These are phyloP conservation scores for Latrodectus geometricus DNA, from an alignment of 1,140 invertebrate species.

Conservation along the genomic window DNA sequence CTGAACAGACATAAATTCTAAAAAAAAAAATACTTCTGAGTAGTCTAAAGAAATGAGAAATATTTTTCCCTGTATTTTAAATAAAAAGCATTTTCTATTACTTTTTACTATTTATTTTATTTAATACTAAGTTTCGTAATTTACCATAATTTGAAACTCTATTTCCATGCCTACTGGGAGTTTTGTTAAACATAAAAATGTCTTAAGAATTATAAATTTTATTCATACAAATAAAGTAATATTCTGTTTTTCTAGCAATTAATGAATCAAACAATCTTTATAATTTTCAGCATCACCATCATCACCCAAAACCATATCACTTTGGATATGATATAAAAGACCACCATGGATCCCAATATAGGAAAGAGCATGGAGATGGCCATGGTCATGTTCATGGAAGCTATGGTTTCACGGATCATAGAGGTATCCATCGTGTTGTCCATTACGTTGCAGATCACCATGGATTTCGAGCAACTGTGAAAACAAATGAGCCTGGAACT, in stretches of 20 bases:
- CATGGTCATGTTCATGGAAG: constrained; percentile 44
- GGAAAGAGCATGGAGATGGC: constrained; percentile 57
- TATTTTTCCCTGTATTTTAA: too few species aligned
- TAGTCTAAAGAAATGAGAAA: too few species aligned
- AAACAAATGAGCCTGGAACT: too few species aligned
- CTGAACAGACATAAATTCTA: too few species aligned
- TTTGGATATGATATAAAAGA: constrained; percentile 48
- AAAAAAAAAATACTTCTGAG: too few species aligned
- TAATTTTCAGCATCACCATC: constrained; percentile 5
- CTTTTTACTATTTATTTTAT: too few species aligned
- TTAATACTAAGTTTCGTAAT: too few species aligned
- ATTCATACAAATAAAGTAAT: neutral
- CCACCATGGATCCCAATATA: constrained; percentile 24
- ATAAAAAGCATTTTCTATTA: too few species aligned
- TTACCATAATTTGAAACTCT: too few species aligned
- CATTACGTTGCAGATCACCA: constrained; percentile 62
- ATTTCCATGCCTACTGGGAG: neutral
- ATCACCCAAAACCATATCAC: constrained; percentile 55
- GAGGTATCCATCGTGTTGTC: constrained; percentile 58
- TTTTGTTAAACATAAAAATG: neutral
- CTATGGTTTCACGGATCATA: constrained; percentile 46
- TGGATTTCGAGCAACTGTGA: constrained; percentile 62
- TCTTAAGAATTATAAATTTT: neutral
- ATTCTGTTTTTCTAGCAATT: too few species aligned
- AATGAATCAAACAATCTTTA: neutral